These are phyloP conservation scores for Manis crassicaudata DNA, from an alignment of 2,797 vertebrate genomes.

Conservation along the genomic window DNA sequence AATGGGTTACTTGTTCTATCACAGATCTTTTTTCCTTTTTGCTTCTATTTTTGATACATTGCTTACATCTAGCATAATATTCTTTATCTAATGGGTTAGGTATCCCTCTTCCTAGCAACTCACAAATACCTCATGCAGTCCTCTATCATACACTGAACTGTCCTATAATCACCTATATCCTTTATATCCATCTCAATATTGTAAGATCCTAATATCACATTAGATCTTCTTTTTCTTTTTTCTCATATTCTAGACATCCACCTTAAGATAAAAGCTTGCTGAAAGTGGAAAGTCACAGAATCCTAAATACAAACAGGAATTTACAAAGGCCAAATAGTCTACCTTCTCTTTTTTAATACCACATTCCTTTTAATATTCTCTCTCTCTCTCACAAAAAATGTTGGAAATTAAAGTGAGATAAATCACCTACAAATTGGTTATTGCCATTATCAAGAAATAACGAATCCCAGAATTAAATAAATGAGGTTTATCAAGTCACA, in stretches of 20 bases:
- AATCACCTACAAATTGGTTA: background rate
- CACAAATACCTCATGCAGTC: background rate
- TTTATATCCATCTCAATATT: background rate
- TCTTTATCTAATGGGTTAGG: background rate
- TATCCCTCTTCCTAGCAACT: background rate
- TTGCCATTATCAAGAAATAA: background rate
- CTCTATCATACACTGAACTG: background rate
- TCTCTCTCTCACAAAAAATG: background rate
- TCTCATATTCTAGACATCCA: constrained; percentile 11
- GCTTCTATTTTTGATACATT: too few species aligned
- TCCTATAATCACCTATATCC: background rate
- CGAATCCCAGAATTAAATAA: constrained; percentile 46
- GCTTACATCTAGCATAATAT: too few species aligned
- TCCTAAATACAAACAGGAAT: background rate
- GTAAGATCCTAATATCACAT: background rate
- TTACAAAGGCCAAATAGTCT: background rate
- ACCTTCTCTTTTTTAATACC: background rate
- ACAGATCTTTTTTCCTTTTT: too few species aligned
- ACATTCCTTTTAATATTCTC: background rate
- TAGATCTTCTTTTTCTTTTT: constrained; percentile 38
- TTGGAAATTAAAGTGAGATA: background rate
- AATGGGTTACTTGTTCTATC: background rate
- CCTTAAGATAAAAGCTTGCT: constrained; percentile 39
- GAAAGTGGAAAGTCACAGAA: background rate
- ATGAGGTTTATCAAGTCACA: constrained; percentile 12